Evolutionary conservation across 2,888 invertebrate species (phyloP).

Genomic region (Nomada fabriciana): DNA sequence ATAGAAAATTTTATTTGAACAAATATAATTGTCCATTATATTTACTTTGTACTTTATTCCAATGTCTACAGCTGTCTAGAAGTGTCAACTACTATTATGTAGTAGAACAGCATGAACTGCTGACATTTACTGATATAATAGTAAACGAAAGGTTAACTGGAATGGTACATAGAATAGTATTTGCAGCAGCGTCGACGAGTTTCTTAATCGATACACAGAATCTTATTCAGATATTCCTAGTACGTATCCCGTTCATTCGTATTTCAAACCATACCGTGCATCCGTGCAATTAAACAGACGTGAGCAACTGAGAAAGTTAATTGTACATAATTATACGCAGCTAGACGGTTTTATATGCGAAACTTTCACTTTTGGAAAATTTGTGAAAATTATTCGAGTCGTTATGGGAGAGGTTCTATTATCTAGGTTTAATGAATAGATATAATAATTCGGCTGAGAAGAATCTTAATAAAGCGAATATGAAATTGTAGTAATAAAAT

Average conservation of each 20-base stretch:
- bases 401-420: not conserved
- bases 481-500: too few relatives aligned
- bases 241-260: not conserved
- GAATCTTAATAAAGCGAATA: not conserved
- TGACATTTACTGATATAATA: slow-evolving; percentile 55
- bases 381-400: slow-evolving; percentile 7
- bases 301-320: slow-evolving; percentile 21
- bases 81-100: slow-evolving; percentile 13
- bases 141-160: slow-evolving; percentile 41
- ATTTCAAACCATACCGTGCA: not conserved
- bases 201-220: slow-evolving; percentile 17
- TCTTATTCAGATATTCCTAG: slow-evolving; percentile 5
- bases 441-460: not conserved
- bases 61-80: not conserved
- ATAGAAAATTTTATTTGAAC: not conserved
- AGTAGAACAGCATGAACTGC: slow-evolving; percentile 16
- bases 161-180: slow-evolving; percentile 19
- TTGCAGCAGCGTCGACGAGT: slow-evolving; percentile 1
- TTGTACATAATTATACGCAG: not conserved
- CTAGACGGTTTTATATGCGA: not conserved
- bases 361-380: slow-evolving; percentile 30
- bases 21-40: not conserved
- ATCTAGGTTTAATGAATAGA: not conserved
- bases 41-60: not conserved
- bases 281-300: not conserved